phyloP scores from a whole-genome alignment of 2,797 vertebrate genomes.

The Remorina albescens region DNA sequence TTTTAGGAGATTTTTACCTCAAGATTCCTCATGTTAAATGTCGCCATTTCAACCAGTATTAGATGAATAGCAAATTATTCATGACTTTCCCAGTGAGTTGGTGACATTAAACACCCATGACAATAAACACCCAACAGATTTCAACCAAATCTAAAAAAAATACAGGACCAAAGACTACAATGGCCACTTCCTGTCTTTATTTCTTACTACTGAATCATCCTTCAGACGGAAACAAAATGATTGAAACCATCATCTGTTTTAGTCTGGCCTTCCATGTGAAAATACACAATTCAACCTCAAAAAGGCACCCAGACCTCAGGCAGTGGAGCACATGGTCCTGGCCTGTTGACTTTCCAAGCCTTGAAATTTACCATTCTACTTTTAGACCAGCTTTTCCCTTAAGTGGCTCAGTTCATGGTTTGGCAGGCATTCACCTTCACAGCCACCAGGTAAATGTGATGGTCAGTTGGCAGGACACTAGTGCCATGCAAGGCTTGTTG shows the following conservation, averaged over 20 bases:
- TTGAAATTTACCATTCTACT: constrained; percentile 49
- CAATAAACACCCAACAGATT: no score
- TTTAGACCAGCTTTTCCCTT: constrained; percentile 51
- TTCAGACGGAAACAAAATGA: constrained; percentile 39
- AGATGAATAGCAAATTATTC: constrained; percentile 53
- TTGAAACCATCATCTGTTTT: constrained; percentile 64
- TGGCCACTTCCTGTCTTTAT: constrained; percentile 25
- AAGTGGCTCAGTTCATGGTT: constrained; percentile 19
- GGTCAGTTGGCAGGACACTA: constrained; percentile 54
- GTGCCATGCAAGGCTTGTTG: constrained; percentile 62
- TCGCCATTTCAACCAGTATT: constrained; percentile 3
- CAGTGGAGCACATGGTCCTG: constrained; percentile 40
- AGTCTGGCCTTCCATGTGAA: constrained; percentile 65
- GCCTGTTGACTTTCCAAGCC: constrained; percentile 55
- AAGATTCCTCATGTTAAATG: constrained; percentile 41
- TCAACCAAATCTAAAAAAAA: constrained; percentile 13
- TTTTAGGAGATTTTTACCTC: constrained; percentile 55
- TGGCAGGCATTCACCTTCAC: constrained; percentile 53
- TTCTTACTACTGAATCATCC: constrained; percentile 59
- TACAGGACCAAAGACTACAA: constrained; percentile 1
- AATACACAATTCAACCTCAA: constrained; percentile 68
- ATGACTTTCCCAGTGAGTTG: background rate
- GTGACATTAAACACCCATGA: constrained; percentile 27
- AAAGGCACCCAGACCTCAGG: constrained; percentile 49
- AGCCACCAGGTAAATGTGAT: constrained; percentile 64